Conservation (phyloP, 2,113 vertebrate genomes). For the Lucifuga dentata region DNA sequence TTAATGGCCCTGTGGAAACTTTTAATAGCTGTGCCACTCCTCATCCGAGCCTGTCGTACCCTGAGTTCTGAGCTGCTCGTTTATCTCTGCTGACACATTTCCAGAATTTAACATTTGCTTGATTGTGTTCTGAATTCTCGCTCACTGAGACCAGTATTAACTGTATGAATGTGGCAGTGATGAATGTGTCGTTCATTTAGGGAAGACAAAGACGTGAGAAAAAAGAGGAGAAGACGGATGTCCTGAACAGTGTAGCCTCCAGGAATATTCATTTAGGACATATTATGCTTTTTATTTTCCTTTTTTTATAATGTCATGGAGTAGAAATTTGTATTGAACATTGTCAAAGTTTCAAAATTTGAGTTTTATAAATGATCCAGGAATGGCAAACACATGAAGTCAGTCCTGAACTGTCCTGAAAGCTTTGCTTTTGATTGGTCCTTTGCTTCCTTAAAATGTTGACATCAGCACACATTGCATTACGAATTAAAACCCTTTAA, state of each 20-base stretch:
- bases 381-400: too few relatives aligned
- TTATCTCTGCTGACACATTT: slow-evolving; percentile 36
- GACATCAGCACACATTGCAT: too few relatives aligned
- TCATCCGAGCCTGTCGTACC: slow-evolving; percentile 21
- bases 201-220: slow-evolving; percentile 8
- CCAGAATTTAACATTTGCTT: slow-evolving; percentile 28
- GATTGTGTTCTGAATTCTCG: slow-evolving; percentile 19
- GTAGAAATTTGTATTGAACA: too few relatives aligned
- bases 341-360: too few relatives aligned
- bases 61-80: slow-evolving; percentile 18
- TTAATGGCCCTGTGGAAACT: slow-evolving; percentile 14
- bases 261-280: slow-evolving; percentile 16
- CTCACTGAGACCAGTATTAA: neutral
- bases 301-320: too few relatives aligned
- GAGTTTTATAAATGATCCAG: too few relatives aligned
- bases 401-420: too few relatives aligned
- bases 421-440: too few relatives aligned
- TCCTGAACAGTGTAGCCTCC: slow-evolving; percentile 28
- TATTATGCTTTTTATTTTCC: neutral
- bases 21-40: slow-evolving; percentile 46
- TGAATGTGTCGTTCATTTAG: slow-evolving; percentile 4
- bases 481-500: too few relatives aligned
- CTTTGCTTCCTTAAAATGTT: too few relatives aligned
- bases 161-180: slow-evolving; percentile 20
- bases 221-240: neutral